Conservation (phyloP, 2,888 invertebrate species). For the Labia minor region DNA sequence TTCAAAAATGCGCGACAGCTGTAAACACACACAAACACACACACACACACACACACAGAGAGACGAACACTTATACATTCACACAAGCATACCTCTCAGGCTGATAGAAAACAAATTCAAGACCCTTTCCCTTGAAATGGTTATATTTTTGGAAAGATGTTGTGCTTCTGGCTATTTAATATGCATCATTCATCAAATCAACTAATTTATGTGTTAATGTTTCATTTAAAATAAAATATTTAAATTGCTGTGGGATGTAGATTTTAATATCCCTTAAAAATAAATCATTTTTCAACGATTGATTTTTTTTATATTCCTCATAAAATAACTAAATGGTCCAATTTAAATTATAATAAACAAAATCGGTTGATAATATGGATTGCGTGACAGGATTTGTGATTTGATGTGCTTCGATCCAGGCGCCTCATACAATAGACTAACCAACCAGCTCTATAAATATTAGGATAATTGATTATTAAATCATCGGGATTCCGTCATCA, state of each 20-base stretch:
- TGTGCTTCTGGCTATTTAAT: neutral
- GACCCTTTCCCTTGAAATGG: too few species aligned
- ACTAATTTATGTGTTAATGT: neutral
- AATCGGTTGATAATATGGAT: neutral
- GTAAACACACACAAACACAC: neutral
- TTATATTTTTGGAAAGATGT: too few species aligned
- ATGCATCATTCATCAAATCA: constrained; percentile 1
- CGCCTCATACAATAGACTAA: neutral
- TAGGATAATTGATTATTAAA: neutral
- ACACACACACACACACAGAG: too few species aligned
- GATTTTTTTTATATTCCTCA: neutral
- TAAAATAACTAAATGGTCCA: neutral
- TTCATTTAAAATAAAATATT: neutral
- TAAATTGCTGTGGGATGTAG: neutral
- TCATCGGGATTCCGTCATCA: too few species aligned
- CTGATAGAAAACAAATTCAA: too few species aligned
- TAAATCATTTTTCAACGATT: neutral
- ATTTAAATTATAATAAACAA: neutral
- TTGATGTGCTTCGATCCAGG: neutral
- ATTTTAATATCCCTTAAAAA: neutral
- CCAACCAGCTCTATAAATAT: neutral
- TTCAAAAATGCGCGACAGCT: neutral
- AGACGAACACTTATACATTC: too few species aligned
- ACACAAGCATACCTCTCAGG: too few species aligned
- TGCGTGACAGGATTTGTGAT: too few species aligned